Conservation (phyloP, 2,888 invertebrate species). For the Heliconius cydno region DNA sequence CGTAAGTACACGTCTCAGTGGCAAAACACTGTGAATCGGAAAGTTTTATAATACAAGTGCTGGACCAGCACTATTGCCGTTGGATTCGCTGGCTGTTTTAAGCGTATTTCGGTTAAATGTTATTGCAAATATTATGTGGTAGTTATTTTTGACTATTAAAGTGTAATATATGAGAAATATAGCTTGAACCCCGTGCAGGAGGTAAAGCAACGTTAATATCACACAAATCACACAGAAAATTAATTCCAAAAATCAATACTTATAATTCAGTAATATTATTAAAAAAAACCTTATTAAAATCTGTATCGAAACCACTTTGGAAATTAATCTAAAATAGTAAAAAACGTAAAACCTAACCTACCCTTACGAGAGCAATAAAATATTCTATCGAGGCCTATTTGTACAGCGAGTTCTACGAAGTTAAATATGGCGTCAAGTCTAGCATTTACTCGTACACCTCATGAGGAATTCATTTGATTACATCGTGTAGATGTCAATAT, state of each 20-base stretch:
- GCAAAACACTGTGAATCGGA: slow-evolving; percentile 7
- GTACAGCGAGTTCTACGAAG: background rate
- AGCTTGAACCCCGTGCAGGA: background rate
- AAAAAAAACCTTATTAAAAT: slow-evolving; percentile 5
- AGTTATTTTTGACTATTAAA: background rate
- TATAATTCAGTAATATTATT: background rate
- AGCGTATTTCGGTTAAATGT: background rate
- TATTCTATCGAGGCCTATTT: slow-evolving; percentile 22
- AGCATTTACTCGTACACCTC: slow-evolving; percentile 7
- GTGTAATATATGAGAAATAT: background rate
- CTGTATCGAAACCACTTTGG: background rate
- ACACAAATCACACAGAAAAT: background rate
- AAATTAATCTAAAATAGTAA: background rate
- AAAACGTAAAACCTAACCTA: background rate
- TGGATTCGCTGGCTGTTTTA: background rate
- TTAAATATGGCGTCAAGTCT: slow-evolving; percentile 6
- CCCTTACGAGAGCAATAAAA: background rate
- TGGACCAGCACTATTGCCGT: background rate
- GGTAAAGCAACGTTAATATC: background rate
- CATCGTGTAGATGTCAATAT: background rate
- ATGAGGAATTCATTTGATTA: slow-evolving; percentile 13
- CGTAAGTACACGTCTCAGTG: background rate
- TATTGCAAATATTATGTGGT: background rate
- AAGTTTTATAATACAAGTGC: slow-evolving; percentile 12
- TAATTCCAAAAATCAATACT: background rate